Base-by-base conservation (phyloP, 2,888 invertebrate species). In the Mythimna ferrago region DNA sequence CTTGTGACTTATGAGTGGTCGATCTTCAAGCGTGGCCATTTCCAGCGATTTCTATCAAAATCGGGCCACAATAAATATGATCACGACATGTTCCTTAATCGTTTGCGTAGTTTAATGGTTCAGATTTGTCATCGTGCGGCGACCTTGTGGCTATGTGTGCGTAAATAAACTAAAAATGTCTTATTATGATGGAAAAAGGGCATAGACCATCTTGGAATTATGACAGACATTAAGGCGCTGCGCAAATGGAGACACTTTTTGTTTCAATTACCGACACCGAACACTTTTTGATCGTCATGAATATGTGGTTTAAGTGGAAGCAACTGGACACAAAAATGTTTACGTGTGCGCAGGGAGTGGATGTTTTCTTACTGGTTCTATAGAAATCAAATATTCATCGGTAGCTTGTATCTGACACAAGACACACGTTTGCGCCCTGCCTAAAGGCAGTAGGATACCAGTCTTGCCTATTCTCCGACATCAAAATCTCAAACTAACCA, bases 1-100 rank as follows among this genome's bases (percentile, higher is more conserved):
- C 96, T 93, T 89, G 90, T 95, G 95, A 95, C 93, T 96, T 95
- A 95, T 94, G 92, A 89, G 86, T 86, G 92, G 89, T 84, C 94
- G 94, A 95, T 96, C 95, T 94, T 89, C 92, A 89, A 92, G 83
- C 84, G 80, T 85, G 84, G 89, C 87, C 90, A 90, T 89, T 88
- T 86, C 85, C 90, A 78, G 61, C 89, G 93, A 92, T 93, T 86
- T 86, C 85, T 92, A 94, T 94, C 92, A 90, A 87, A 89, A 90
- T 89, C 89, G 88, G 90, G 90, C 87, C 90, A 90, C 88, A 87
- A 90, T 94, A 93, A 93, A 93, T 93, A 93, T 89, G 91, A 94
- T 91, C 93, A 87, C 85, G 89, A 89, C 89, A 91, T 91, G 90
- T 91, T 86, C 81, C 85, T 85, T 86, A 84, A 82, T 83, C 84